phyloP scores from a whole-genome alignment of 2,113 vertebrate species.

The Pseudorasbora parva region DNA sequence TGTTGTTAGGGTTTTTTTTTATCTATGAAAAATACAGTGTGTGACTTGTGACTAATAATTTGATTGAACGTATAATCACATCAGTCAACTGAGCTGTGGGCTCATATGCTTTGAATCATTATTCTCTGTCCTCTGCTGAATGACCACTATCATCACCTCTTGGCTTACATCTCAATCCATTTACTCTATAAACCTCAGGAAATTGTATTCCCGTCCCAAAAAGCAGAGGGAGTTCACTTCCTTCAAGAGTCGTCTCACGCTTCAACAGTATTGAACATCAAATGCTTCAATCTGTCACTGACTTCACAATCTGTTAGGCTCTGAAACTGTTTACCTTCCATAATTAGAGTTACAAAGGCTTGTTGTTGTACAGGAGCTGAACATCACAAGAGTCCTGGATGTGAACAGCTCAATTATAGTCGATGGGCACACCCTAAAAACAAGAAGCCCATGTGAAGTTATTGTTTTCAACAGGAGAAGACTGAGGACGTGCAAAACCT shows the following conservation, averaged over 20 bases:
- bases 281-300: constrained; percentile 3
- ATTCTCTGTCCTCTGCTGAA: not conserved
- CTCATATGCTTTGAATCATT: not conserved
- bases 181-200: constrained; percentile 9
- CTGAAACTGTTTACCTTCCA: constrained; percentile 30
- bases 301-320: not conserved
- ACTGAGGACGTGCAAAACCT: constrained; percentile 46
- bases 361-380: constrained; percentile 21
- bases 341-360: constrained; percentile 40
- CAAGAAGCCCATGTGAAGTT: constrained; percentile 40
- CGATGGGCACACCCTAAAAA: constrained; percentile 48
- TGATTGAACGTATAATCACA: not conserved
- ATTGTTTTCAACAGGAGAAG: constrained; percentile 51
- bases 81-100: not conserved
- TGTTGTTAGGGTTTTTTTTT: not conserved
- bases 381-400: constrained; percentile 30
- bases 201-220: constrained; percentile 18
- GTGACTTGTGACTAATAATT: not conserved
- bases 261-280: not conserved
- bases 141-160: constrained; percentile 3
- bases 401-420: constrained; percentile 33
- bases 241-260: not conserved
- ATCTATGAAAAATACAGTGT: not conserved
- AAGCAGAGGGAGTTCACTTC: constrained; percentile 37
- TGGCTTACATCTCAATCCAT: not conserved